A percentile compares a stretch with the other conserved stretches of the same genome.
phyloP scores from a whole-genome alignment of 2,113 vertebrate genomes.

The Siniperca chuatsi region DNA sequence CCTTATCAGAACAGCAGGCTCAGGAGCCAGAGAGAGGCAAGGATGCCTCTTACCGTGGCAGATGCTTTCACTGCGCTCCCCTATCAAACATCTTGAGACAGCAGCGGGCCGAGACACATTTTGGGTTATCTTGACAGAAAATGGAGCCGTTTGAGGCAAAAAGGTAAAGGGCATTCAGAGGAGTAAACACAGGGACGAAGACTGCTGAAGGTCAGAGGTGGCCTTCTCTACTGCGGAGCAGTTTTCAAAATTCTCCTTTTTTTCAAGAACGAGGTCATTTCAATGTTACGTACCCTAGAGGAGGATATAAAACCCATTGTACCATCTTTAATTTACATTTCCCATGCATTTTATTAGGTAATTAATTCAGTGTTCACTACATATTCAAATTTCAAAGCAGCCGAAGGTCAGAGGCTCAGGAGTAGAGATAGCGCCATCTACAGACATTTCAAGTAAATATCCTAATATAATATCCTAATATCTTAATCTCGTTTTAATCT shows the following conservation, averaged over 20 bases:
- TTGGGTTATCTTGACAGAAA: slow-evolving; percentile 70
- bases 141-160: slow-evolving; percentile 41
- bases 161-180: slow-evolving; percentile 36
- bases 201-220: slow-evolving; percentile 60
- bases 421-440: slow-evolving; percentile 45
- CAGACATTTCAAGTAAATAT: not conserved
- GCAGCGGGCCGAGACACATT: slow-evolving; percentile 61
- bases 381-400: slow-evolving; percentile 44
- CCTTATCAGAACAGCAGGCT: slow-evolving; percentile 75
- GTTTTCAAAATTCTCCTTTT: slow-evolving; percentile 30
- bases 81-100: slow-evolving; percentile 74
- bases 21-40: slow-evolving; percentile 52
- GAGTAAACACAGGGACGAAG: slow-evolving; percentile 39
- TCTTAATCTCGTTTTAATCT: slow-evolving; percentile 3
- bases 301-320: slow-evolving; percentile 58
- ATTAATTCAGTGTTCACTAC: slow-evolving; percentile 43
- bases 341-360: slow-evolving; percentile 53
- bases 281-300: slow-evolving; percentile 49
- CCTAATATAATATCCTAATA: not conserved
- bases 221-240: not conserved
- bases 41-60: slow-evolving; percentile 51
- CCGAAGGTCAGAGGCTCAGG: slow-evolving; percentile 25
- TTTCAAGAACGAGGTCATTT: slow-evolving; percentile 47
- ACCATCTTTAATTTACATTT: slow-evolving; percentile 64
- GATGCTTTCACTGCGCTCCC: slow-evolving; percentile 61